Conservation (phyloP, 2,888 invertebrate species). For the Hypomecis punctinalis region DNA sequence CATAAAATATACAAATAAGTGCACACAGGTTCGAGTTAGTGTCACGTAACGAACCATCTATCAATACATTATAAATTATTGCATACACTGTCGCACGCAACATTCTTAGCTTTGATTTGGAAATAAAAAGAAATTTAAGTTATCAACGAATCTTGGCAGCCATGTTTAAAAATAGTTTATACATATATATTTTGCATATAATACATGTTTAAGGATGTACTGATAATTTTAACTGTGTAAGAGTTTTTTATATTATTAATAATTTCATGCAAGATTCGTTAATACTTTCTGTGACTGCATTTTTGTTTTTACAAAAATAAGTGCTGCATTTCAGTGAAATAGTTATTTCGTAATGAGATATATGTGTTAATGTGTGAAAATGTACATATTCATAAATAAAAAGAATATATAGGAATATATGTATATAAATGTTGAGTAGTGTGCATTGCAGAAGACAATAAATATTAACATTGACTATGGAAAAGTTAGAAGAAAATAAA, state of each 20-base stretch:
- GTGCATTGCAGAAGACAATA: constrained; percentile 45
- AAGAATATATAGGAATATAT: constrained; percentile 47
- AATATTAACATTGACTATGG: constrained; percentile 37
- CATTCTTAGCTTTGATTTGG: constrained; percentile 72
- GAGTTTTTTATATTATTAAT: constrained; percentile 3
- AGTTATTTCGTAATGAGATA: constrained; percentile 51
- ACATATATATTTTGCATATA: too few species aligned
- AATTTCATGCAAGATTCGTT: constrained; percentile 51
- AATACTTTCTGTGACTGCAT: constrained; percentile 34
- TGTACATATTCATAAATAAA: constrained; percentile 49
- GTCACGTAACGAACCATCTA: constrained; percentile 59
- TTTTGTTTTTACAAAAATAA: constrained; percentile 42
- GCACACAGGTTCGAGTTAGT: constrained; percentile 62
- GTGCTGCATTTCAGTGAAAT: constrained; percentile 51
- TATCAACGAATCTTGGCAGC: constrained; percentile 60
- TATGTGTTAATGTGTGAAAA: constrained; percentile 64
- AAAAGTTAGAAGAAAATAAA: constrained; percentile 49
- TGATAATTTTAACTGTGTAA: too few species aligned
- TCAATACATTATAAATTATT: constrained; percentile 47
- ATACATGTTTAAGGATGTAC: too few species aligned
- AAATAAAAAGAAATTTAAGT: constrained; percentile 40
- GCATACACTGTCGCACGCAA: constrained; percentile 78
- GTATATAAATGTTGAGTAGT: constrained; percentile 53
- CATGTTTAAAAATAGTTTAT: too few species aligned
- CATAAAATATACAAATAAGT: constrained; percentile 47